These are phyloP conservation scores for Parnassius apollo DNA, from an alignment of 2,888 invertebrate species.

Conservation along the genomic window DNA sequence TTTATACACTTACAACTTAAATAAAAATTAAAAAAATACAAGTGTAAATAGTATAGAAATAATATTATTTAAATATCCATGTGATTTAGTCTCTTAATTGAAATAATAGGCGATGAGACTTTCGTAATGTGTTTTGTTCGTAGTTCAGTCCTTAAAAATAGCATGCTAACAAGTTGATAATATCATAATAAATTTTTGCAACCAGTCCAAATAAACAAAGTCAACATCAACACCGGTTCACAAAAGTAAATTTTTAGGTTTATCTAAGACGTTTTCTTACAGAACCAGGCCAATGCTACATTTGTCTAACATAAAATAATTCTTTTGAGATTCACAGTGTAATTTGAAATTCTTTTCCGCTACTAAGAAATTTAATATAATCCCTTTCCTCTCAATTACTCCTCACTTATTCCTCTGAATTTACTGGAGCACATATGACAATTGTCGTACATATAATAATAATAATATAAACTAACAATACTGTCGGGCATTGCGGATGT, in stretches of 20 bases:
- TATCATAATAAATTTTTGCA: too few relatives aligned
- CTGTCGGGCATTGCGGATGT: too few relatives aligned
- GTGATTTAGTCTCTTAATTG: not conserved
- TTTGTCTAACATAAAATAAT: not conserved
- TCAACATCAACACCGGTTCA: too few relatives aligned
- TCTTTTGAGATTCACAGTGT: not conserved
- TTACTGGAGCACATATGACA: too few relatives aligned
- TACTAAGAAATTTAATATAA: not conserved
- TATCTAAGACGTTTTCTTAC: too few relatives aligned
- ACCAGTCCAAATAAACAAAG: too few relatives aligned
- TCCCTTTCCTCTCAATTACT: too few relatives aligned
- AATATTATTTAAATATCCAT: slow-evolving; percentile 1
- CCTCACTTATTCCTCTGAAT: too few relatives aligned
- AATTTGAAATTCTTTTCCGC: not conserved
- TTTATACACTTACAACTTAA: not conserved
- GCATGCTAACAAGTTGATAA: not conserved
- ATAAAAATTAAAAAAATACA: not conserved
- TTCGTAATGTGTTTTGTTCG: not conserved
- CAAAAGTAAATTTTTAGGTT: too few relatives aligned
- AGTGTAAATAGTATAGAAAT: slow-evolving; percentile 4
- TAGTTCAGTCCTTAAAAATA: slow-evolving; percentile 2
- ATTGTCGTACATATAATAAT: too few relatives aligned
- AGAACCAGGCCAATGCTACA: too few relatives aligned
- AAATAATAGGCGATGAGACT: not conserved
- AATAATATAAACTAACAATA: too few relatives aligned